phyloP scores from a whole-genome alignment of 2,113 vertebrate species.

The Numenius arquata region DNA sequence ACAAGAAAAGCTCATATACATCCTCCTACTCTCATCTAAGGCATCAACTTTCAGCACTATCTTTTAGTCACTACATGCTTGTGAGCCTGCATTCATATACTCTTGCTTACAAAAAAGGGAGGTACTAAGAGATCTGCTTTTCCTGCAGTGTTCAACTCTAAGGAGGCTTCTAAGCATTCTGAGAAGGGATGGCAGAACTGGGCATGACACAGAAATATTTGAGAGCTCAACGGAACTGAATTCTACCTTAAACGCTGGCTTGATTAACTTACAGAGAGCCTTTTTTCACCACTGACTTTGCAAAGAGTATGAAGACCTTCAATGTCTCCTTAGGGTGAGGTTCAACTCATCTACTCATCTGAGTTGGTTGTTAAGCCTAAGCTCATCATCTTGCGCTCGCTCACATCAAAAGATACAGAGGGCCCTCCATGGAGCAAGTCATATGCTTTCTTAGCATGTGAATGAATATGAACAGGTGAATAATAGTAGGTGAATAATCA shows the following conservation, averaged over 20 bases:
- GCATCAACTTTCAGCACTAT: not conserved
- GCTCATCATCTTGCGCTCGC: not conserved
- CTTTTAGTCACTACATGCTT: not conserved
- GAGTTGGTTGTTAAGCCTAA: not conserved
- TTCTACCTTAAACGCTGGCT: not conserved
- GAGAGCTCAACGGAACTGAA: not conserved
- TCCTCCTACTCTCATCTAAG: not conserved
- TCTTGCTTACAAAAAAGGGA: not conserved
- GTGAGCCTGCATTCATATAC: not conserved
- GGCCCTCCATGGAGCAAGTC: not conserved
- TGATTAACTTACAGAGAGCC: not conserved
- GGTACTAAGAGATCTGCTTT: not conserved
- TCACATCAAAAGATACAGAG: not conserved
- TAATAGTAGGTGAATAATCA: not conserved
- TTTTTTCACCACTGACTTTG: not conserved
- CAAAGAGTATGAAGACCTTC: not conserved
- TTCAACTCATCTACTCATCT: not conserved
- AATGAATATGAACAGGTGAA: too few relatives aligned
- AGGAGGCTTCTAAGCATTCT: not conserved
- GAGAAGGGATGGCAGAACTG: not conserved
- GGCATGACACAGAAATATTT: not conserved
- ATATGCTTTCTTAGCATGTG: not conserved
- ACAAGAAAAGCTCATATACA: not conserved
- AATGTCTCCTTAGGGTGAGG: not conserved
- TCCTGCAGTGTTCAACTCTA: not conserved